These are phyloP conservation scores for Enteromius thamalakanensis DNA, from an alignment of 2,797 vertebrate species.

Conservation along the genomic window DNA sequence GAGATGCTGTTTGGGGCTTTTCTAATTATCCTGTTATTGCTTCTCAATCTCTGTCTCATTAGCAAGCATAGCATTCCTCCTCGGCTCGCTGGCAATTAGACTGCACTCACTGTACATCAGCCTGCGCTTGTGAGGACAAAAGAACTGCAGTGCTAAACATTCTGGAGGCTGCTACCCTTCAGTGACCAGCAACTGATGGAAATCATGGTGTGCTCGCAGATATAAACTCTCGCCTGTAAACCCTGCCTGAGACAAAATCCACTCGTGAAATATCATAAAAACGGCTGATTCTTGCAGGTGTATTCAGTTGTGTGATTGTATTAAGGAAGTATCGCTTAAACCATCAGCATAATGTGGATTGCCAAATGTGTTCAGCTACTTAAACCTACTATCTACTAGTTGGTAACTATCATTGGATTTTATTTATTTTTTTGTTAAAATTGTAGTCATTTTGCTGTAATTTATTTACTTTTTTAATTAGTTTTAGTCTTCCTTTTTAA, in stretches of 20 bases:
- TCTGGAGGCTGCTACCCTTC: slow-evolving; percentile 4
- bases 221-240: background rate
- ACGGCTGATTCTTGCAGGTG: background rate
- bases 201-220: background rate
- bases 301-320: background rate
- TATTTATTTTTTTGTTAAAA: background rate
- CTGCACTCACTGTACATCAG: background rate
- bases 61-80: slow-evolving; percentile 11
- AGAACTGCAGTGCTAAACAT: background rate
- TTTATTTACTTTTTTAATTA: background rate
- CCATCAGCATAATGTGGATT: background rate
- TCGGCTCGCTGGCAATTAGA: slow-evolving; percentile 17
- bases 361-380: background rate
- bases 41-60: slow-evolving; percentile 39
- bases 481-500: background rate
- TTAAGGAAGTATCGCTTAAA: background rate
- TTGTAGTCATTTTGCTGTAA: background rate
- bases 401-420: background rate
- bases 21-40: slow-evolving; percentile 49
- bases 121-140: background rate
- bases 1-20: slow-evolving; percentile 17
- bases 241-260: background rate
- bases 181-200: background rate
- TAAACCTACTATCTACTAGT: background rate
- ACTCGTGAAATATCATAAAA: background rate